Conservation (phyloP, 2,113 vertebrate species). For the Erythrolamprus reginae region DNA sequence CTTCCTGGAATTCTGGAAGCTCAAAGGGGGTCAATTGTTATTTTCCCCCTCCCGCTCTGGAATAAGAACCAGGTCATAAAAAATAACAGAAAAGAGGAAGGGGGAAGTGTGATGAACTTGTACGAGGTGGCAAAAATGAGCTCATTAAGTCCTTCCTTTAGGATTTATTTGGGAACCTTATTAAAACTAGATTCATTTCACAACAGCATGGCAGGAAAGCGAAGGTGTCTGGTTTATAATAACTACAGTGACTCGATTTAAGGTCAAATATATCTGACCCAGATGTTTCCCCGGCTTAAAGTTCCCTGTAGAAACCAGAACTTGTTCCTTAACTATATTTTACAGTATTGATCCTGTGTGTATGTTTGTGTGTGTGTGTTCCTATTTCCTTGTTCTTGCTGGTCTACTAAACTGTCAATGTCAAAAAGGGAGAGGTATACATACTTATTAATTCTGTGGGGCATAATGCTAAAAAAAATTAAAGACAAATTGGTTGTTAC, state of each 20-base stretch:
- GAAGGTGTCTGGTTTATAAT: slow-evolving; percentile 37
- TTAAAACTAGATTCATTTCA: slow-evolving; percentile 47
- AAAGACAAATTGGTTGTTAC: too few relatives aligned
- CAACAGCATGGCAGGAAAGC: slow-evolving; percentile 15
- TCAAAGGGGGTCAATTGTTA: neutral
- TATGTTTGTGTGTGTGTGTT: slow-evolving; percentile 8
- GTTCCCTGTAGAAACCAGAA: slow-evolving; percentile 31
- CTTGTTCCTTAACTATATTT: slow-evolving; percentile 39
- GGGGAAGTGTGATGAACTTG: neutral
- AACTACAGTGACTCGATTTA: slow-evolving; percentile 38
- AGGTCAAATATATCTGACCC: slow-evolving; percentile 36
- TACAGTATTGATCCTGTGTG: neutral
- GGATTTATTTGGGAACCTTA: slow-evolving; percentile 46
- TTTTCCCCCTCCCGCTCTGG: neutral
- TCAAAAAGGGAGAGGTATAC: neutral
- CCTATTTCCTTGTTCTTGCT: neutral
- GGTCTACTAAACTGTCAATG: neutral
- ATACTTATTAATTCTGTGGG: neutral
- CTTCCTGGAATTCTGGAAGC: neutral
- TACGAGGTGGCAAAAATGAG: slow-evolving; percentile 24
- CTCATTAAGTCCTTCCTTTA: slow-evolving; percentile 55
- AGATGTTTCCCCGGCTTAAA: slow-evolving; percentile 26
- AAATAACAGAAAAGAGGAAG: slow-evolving; percentile 21
- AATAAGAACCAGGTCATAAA: neutral
- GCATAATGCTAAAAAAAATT: neutral